These are phyloP conservation scores for Meleagris gallopavo DNA, from an alignment of 2,113 vertebrate species.

Conservation along the genomic window DNA sequence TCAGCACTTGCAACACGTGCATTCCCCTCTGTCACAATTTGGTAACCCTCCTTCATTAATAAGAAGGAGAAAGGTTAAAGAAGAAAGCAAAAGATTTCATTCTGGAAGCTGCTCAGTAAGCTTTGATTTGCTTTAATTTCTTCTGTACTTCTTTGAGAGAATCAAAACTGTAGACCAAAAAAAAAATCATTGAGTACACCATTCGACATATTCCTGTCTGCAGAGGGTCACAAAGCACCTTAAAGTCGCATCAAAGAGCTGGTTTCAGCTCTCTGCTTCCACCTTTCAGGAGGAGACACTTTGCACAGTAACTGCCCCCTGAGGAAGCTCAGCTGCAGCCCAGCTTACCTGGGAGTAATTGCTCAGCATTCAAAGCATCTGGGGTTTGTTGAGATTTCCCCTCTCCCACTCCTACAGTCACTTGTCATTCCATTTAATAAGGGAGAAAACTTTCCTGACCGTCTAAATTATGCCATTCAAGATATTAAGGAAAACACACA, in stretches of 20 bases:
- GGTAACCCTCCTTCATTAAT: not conserved
- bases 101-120: not conserved
- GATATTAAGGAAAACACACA: slow-evolving; percentile 59
- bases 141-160: not conserved
- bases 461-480: slow-evolving; percentile 55
- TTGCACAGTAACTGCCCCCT: not conserved
- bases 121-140: not conserved
- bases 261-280: not conserved
- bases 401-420: slow-evolving; percentile 46
- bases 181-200: not conserved
- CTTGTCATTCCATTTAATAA: slow-evolving; percentile 57
- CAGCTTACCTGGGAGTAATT: not conserved
- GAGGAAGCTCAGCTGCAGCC: slow-evolving; percentile 15
- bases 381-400: slow-evolving; percentile 57
- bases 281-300: not conserved
- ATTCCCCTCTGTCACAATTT: not conserved
- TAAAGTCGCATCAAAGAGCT: not conserved
- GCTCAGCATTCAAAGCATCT: slow-evolving; percentile 43
- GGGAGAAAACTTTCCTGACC: slow-evolving; percentile 62
- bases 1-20: not conserved
- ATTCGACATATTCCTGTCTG: not conserved
- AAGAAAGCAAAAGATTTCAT: not conserved
- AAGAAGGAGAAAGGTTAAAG: not conserved
- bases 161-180: not conserved
- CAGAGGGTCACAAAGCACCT: not conserved